A percentile compares a stretch with the other conserved stretches of the same genome.
Evolutionary conservation across 2,888 invertebrate genomes (phyloP).

Genomic region (Leptothorax acervorum): DNA sequence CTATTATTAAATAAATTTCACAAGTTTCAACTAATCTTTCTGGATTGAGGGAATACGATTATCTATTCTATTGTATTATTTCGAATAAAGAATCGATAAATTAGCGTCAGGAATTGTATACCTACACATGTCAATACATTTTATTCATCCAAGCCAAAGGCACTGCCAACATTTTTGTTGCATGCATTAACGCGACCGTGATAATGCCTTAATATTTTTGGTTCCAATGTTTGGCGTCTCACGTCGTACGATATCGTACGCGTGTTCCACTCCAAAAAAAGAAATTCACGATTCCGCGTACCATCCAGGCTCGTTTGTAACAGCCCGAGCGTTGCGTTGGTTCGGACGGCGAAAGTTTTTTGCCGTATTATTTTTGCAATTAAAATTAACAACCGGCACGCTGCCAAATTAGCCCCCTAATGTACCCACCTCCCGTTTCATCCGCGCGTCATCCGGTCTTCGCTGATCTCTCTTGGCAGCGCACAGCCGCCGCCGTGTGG

Average conservation of each 20-base stretch:
- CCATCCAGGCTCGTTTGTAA: constrained; percentile 63
- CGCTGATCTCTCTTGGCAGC: constrained; percentile 67
- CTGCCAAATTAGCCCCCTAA: constrained; percentile 84
- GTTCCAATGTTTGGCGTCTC: constrained; percentile 57
- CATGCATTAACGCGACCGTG: not conserved
- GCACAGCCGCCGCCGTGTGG: constrained; percentile 51
- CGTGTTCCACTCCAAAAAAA: constrained; percentile 45
- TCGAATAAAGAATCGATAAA: not conserved
- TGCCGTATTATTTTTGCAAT: constrained; percentile 83
- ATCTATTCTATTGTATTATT: not conserved
- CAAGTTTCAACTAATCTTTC: not conserved
- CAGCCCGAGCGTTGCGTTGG: constrained; percentile 23
- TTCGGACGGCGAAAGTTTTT: constrained; percentile 65
- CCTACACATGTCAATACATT: not conserved
- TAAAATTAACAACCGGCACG: constrained; percentile 84
- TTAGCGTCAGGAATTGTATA: not conserved
- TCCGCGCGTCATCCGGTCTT: constrained; percentile 61
- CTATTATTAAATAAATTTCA: not conserved
- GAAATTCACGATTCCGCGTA: constrained; percentile 60
- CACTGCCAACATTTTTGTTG: not conserved
- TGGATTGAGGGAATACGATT: not conserved
- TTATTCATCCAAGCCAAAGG: not conserved
- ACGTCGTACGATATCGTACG: constrained; percentile 27
- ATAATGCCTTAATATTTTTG: constrained; percentile 35
- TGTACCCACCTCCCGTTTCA: constrained; percentile 72